Evolutionary conservation across 2,113 vertebrate genomes (phyloP), one percentile per base, ranked within the genome.

Genomic region (Edolisoma coerulescens): DNA sequence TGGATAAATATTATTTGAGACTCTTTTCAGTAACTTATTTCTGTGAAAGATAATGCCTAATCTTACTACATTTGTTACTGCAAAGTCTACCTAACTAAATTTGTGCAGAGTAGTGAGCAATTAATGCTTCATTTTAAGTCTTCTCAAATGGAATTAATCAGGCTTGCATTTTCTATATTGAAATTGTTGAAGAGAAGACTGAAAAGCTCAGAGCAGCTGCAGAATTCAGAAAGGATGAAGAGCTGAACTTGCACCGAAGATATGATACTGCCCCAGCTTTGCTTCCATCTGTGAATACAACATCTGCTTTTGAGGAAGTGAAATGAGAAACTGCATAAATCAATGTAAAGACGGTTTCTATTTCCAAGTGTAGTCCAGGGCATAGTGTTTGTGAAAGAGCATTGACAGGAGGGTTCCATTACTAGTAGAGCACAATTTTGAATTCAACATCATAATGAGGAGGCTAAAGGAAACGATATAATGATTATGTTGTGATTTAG

Each of bases 131-230:
- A 80, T 85, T 94, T 79, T 91, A 53, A 57, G 74, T 79, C 57
- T 95, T 95, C 87, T 94, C 87, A 85, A 96, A 93, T 64, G 89
- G 87, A 97, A 92, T 95, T 96, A 95, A 95, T 96, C 84, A 97
- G 74, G 67, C 93, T 93, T 76, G 63, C 87, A 96, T 96, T 96
- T 96, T 96, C 78, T 94, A 47, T 77, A 91, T 79, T 95, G 94
- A 97, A 97, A 77, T 45, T 73, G 74, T 53, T 83, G 78, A 89
- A 91, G 82, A 91, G 82, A 82, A 87, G 67, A 73, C 79, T 96
- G 89, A 97, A 96, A 95, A 92, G 87, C 89, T 86, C 59, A 39
- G 57, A 94, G 61, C 95, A 97, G 96, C 94, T 96, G 94, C 93
- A 90, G 75, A 93, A 90, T 84, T 95, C 50, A 37, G 24, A 89